Conservation (phyloP, 2,797 vertebrate genomes). For the Emys orbicularis region DNA sequence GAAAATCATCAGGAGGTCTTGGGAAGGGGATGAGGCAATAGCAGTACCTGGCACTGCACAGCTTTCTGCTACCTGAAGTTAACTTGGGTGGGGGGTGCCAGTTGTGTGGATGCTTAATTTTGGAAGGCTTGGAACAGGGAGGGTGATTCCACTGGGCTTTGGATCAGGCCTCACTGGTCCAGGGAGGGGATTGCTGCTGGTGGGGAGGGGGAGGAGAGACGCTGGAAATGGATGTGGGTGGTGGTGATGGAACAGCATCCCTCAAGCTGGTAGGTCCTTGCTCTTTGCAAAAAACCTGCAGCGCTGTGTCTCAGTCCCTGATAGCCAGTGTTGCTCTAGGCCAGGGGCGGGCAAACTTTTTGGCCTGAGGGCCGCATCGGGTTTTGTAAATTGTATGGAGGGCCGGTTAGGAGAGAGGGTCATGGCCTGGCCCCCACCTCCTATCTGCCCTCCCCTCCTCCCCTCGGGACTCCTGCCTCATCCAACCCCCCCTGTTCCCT, state of each 20-base stretch:
- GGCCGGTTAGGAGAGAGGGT: too few species aligned
- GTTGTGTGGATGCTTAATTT: background rate
- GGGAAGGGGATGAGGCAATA: background rate
- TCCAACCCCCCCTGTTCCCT: too few species aligned
- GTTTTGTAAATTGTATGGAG: too few species aligned
- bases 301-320: background rate
- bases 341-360: background rate
- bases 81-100: too few species aligned
- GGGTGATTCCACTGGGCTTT: background rate
- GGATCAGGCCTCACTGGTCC: background rate
- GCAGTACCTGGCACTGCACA: background rate
- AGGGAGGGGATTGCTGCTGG: background rate
- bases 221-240: background rate
- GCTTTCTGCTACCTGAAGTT: background rate
- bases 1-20: background rate
- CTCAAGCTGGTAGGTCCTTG: background rate
- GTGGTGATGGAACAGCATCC: background rate
- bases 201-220: background rate
- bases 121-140: background rate
- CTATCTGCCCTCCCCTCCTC: too few species aligned
- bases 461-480: too few species aligned
- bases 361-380: too few species aligned
- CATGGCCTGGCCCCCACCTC: too few species aligned
- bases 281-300: background rate
- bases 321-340: background rate